Conservation (phyloP, 2,888 invertebrate species). For the Lutraria lutraria region DNA sequence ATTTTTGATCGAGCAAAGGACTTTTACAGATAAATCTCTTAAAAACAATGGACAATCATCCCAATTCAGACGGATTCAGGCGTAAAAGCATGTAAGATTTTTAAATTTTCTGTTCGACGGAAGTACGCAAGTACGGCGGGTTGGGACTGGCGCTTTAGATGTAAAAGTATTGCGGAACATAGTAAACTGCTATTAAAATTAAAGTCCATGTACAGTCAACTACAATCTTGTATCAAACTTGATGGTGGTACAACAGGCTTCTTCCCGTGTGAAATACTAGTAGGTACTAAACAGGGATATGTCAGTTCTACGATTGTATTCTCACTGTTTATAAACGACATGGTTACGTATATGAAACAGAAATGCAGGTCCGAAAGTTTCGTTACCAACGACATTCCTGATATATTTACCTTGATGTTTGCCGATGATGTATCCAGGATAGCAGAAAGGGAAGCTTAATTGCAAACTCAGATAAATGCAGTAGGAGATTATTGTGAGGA, state of each 20-base stretch:
- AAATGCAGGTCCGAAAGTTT: not conserved
- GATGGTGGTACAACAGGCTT: slow-evolving; percentile 12
- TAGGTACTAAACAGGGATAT: slow-evolving; percentile 43
- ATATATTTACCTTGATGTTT: slow-evolving; percentile 35
- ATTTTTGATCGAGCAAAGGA: too few species aligned
- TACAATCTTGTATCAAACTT: slow-evolving; percentile 18
- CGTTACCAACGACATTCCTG: slow-evolving; percentile 19
- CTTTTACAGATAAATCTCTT: too few species aligned
- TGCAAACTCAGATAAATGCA: slow-evolving; percentile 41
- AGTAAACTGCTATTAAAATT: not conserved
- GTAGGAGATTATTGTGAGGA: slow-evolving; percentile 23
- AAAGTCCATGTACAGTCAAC: slow-evolving; percentile 18
- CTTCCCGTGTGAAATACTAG: slow-evolving; percentile 39
- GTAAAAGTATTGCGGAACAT: not conserved
- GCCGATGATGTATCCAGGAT: slow-evolving; percentile 39
- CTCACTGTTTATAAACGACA: slow-evolving; percentile 35
- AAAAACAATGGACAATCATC: too few species aligned
- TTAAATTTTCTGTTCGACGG: too few species aligned
- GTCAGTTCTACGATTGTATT: slow-evolving; percentile 37
- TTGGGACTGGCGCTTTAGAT: too few species aligned
- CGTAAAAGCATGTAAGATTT: too few species aligned
- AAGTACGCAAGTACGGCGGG: too few species aligned
- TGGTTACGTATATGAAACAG: slow-evolving; percentile 1
- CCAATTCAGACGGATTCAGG: too few species aligned
- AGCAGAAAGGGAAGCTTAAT: slow-evolving; percentile 23